Evolutionary conservation across 1,140 invertebrate species (phyloP), one percentile per base, ranked within the genome.

Genomic region (Zelostemma sp.): DNA sequence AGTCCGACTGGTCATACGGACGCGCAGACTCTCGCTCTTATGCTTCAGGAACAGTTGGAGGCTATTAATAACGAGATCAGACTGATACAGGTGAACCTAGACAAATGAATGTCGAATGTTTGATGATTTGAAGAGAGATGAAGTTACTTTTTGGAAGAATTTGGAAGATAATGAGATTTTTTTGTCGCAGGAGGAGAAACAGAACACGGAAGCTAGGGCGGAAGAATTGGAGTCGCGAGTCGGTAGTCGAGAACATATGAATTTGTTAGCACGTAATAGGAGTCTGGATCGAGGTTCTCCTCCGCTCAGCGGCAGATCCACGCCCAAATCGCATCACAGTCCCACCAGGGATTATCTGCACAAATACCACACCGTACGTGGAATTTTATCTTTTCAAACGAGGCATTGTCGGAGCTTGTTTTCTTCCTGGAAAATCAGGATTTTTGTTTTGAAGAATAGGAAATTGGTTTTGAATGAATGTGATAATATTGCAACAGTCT

Each of bases 31-130:
- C 87, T 99, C 55, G 98, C 98, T 16, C 89, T 98, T 73, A 99
- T 99, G 95, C 88, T 99, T 60, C 98, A 99, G 86, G 97, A 99
- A 82, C 97, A 99, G 84, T 87, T 99, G 43, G 97, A 99, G 87
- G 98, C 98, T 69, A 99, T 99, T 75, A 99, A 99, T 86, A 98
- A 98, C 81, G 98, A 99, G 88, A 99, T 99, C 71, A 81, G 82
- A 56, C 66, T 85, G 40, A 85, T 86, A 59, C 84, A 90, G 90
- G 88, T 89, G 73, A 62, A 35, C 11, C 11, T 1, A 1, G 33
- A 25, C 3, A 25, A 25, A 25, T 25, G 8, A 25, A 25, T 4
- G 8, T 3, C 3, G 8, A 25, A 4, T 25, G 21, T 25, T 25
- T 8, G 8, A 25, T 25, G 21, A 8, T 25, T 4, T 25, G 21